Percentiles rank a stretch among this genome's conserved stretches.
Conservation (phyloP, 2,797 vertebrate species). For the Xenopus petersii region DNA sequence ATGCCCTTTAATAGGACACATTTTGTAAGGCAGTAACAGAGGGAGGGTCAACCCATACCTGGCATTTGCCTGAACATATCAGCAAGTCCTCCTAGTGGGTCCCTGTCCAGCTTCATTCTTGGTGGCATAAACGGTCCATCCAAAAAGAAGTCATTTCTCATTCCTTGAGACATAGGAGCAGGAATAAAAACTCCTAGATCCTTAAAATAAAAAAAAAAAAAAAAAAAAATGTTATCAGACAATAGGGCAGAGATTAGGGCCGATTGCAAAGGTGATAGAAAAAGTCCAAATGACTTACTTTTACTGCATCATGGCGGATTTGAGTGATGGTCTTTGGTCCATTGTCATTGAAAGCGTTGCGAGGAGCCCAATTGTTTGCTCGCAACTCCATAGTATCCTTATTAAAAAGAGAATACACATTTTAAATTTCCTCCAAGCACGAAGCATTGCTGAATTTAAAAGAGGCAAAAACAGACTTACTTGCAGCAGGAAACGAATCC, state of each 20-base stretch:
- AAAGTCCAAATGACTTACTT: conserved; percentile 65
- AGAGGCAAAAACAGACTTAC: conserved; percentile 52
- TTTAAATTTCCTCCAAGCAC: background rate
- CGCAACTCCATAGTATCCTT: conserved; percentile 97
- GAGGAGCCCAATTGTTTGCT: conserved; percentile 97
- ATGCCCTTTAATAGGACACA: too few species aligned
- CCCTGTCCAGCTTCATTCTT: conserved; percentile 95
- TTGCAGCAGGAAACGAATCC: conserved; percentile 99
- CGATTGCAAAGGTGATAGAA: too few species aligned
- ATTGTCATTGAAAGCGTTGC: conserved; percentile 99
- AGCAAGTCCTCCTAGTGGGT: conserved; percentile 94
- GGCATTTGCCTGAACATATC: conserved; percentile 99
- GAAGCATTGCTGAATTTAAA: background rate
- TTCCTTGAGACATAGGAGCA: conserved; percentile 91
- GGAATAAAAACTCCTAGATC: conserved; percentile 99
- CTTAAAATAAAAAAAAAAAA: conserved; percentile 61
- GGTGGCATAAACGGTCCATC: conserved; percentile 95
- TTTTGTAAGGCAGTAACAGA: too few species aligned
- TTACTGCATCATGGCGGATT: conserved; percentile 98
- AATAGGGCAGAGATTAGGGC: too few species aligned
- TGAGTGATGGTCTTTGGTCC: conserved; percentile 99
- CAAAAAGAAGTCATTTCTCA: conserved; percentile 97
- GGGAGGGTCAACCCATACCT: conserved; percentile 64
- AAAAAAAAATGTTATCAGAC: too few species aligned
- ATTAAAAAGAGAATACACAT: rapidly evolving